These are phyloP conservation scores for Heterodera schachtii DNA, from an alignment of 1,140 invertebrate species.

Conservation along the genomic window DNA sequence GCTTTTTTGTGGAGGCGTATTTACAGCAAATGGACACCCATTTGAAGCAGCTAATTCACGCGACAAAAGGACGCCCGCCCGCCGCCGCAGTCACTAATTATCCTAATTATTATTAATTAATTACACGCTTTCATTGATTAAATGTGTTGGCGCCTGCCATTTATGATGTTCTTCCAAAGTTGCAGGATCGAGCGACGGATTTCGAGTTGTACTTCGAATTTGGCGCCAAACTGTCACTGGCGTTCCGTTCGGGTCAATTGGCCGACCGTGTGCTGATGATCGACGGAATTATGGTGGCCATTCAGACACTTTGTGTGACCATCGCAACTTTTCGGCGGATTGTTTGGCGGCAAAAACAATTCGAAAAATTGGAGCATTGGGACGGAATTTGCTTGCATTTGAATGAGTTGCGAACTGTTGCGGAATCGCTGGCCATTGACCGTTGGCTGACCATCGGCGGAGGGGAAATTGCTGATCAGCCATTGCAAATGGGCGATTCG, in stretches of 20 bases:
- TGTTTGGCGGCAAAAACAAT: not conserved
- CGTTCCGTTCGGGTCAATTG: not conserved
- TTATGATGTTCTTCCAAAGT: too few species aligned
- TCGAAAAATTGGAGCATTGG: not conserved
- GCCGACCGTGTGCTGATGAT: not conserved
- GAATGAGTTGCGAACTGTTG: not conserved
- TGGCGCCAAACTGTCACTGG: not conserved
- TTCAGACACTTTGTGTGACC: not conserved
- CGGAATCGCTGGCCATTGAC: not conserved
- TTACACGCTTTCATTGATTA: too few species aligned
- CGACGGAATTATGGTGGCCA: not conserved
- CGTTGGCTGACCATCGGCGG: not conserved
- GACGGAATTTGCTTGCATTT: not conserved
- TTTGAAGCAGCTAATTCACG: not conserved
- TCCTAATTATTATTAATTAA: not conserved
- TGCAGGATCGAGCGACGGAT: not conserved
- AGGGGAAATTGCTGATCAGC: not conserved
- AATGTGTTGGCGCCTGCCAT: too few species aligned
- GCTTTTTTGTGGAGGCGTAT: not conserved
- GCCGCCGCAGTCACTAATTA: not conserved
- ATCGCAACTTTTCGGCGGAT: not conserved
- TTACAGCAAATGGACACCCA: not conserved
- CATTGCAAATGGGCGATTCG: not conserved
- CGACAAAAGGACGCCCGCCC: not conserved
- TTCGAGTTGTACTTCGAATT: not conserved